Evolutionary conservation across 2,113 vertebrate species (phyloP), one percentile per base, ranked within the genome.

Genomic region (Paradisaea rubra): DNA sequence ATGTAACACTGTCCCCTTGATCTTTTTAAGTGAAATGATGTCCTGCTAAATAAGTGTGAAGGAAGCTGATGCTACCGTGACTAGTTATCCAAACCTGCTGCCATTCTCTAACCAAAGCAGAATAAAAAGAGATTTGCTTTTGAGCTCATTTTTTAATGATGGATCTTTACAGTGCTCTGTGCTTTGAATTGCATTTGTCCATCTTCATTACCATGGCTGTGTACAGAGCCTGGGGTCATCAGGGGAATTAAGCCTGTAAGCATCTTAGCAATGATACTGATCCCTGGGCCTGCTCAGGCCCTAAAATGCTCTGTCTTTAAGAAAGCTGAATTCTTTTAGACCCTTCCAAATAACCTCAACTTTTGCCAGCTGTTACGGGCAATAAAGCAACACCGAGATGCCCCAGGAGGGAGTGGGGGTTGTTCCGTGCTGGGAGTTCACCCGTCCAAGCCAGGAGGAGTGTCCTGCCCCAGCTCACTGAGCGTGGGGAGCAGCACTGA

Each of bases 1-100:
- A 22, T 81, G 66, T 59, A 72, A 39, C 77, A 33, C 81, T 74
- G 74, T 49, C 78, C 89, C 59, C 70, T 92, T 73, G 31, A 85
- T 86, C 89, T 92, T 85, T 92, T 79, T 39, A 65, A 87, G 78
- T 79, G 61, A 79, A 85, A 61, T 65, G 41, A 76, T 6, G 47
- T 73, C 83, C 89, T 52, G 16, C 87, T 85, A 91, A 96, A 22
- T 84, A 60, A 89, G 53, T 33, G 89, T 89, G 86, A 86, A 94
- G 65, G 57, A 91, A 94, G 81, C 73, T 84, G 89, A 84, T 65
- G 61, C 81, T 53, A 37, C 84, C 11, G 5, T 84, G 73, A 42
- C 81, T 50, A 47, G 57, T 79, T 85, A 79, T 30, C 77, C 84
- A 89, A 50, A 81, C 80, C 52, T 78, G 65, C 83, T 59, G 21